These are phyloP conservation scores for Scaptomyza graminum DNA, from an alignment of 1,140 invertebrate genomes.

Conservation along the genomic window DNA sequence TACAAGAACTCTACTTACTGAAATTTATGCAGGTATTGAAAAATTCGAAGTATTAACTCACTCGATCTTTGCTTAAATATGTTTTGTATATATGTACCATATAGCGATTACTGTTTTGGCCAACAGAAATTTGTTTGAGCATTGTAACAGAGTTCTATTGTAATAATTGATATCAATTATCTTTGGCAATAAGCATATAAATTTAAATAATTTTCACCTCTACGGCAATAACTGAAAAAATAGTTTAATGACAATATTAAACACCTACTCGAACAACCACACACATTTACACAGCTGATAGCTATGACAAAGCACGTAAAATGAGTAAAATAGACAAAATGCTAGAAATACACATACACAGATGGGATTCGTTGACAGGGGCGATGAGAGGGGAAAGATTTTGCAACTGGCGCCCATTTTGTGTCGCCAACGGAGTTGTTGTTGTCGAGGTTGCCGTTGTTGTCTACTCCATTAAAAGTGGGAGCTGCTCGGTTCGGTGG, in stretches of 20 bases:
- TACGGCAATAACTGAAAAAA: slow-evolving; percentile 27
- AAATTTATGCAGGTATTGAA: no score
- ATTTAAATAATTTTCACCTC: slow-evolving; percentile 38
- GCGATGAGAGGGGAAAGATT: neutral
- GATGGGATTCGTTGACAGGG: neutral
- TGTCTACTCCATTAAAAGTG: slow-evolving; percentile 74
- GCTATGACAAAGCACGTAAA: slow-evolving; percentile 19
- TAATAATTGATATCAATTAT: neutral
- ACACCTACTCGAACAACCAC: slow-evolving; percentile 8
- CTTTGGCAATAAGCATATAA: slow-evolving; percentile 21
- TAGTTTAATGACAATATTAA: slow-evolving; percentile 61
- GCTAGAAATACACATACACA: neutral
- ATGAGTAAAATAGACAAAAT: slow-evolving; percentile 5
- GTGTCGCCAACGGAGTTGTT: slow-evolving; percentile 56
- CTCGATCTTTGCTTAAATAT: no score
- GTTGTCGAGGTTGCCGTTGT: slow-evolving; percentile 11
- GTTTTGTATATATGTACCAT: no score
- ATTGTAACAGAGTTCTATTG: neutral
- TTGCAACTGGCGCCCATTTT: slow-evolving; percentile 56
- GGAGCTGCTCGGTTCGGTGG: slow-evolving; percentile 45
- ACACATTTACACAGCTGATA: neutral
- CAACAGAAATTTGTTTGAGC: no score
- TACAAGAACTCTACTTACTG: no score
- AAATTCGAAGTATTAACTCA: no score
- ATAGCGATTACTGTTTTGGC: no score